These are phyloP conservation scores for Tetragonisca angustula DNA, from an alignment of 2,888 invertebrate species.

Conservation along the genomic window DNA sequence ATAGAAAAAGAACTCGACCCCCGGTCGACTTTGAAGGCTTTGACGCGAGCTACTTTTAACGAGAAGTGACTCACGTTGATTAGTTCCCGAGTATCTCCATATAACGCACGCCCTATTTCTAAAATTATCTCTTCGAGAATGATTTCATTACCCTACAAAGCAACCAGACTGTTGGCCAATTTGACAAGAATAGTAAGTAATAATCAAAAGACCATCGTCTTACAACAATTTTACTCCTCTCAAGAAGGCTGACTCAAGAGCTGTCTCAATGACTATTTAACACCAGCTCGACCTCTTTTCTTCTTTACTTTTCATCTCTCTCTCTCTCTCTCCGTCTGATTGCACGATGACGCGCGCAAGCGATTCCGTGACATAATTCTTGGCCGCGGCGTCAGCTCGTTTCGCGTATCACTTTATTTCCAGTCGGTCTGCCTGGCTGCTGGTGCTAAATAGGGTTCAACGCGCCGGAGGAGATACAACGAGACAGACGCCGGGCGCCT, in stretches of 20 bases:
- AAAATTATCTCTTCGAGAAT: too few species aligned
- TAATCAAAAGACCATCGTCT: not conserved
- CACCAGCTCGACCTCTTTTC: not conserved
- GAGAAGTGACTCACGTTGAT: too few species aligned
- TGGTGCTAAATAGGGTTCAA: conserved; percentile 68
- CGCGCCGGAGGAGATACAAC: conserved; percentile 70
- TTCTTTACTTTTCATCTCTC: not conserved
- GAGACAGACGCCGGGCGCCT: conserved; percentile 73
- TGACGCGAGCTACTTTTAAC: too few species aligned
- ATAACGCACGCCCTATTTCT: too few species aligned
- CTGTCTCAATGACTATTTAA: not conserved
- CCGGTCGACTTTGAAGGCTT: too few species aligned
- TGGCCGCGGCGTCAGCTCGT: conserved; percentile 50
- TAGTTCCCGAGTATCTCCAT: too few species aligned
- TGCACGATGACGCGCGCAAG: conserved; percentile 33
- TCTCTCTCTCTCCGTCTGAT: not conserved
- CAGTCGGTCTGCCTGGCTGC: conserved; percentile 53
- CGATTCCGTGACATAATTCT: conserved; percentile 73
- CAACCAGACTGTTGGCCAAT: not conserved
- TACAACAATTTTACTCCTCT: not conserved
- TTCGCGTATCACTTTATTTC: conserved; percentile 65
- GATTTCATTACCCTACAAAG: not conserved
- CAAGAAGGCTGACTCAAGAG: too few species aligned
- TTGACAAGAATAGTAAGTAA: not conserved
- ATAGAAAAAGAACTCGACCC: too few species aligned